Evolutionary conservation across 2,888 invertebrate species (phyloP).

Genomic region (Osedax fenrisi): DNA sequence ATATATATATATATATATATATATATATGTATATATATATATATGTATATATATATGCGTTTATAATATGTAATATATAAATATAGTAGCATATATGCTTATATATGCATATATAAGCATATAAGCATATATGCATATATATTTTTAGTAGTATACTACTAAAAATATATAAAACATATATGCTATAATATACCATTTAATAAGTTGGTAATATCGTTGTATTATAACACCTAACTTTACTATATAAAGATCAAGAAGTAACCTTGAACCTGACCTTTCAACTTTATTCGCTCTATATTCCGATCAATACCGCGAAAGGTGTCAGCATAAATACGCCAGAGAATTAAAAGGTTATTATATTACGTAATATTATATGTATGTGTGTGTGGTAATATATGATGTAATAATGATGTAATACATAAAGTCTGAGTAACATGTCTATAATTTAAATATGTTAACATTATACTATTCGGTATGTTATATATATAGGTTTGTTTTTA

Average conservation of each 20-base stretch:
- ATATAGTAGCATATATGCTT: neutral
- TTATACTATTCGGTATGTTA: no score
- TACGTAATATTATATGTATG: no score
- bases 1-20: neutral
- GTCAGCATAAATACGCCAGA: neutral
- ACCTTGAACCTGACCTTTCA: neutral
- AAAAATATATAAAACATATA: no score
- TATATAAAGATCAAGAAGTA: neutral
- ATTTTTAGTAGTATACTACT: neutral
- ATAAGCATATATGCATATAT: neutral
- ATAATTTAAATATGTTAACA: no score
- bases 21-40: neutral
- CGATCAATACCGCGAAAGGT: slow-evolving; percentile 8
- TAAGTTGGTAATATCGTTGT: no score
- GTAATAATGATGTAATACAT: neutral
- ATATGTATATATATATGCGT: neutral
- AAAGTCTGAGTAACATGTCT: neutral
- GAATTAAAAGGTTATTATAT: neutral
- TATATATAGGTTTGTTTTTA: no score
- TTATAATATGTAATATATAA: neutral
- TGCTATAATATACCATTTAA: no score
- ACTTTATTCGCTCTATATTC: slow-evolving; percentile 4
- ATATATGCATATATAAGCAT: neutral
- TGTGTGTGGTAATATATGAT: no score
- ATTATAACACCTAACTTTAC: no score